Conservation (phyloP, 2,888 invertebrate species). For the Craniophora ligustri region DNA sequence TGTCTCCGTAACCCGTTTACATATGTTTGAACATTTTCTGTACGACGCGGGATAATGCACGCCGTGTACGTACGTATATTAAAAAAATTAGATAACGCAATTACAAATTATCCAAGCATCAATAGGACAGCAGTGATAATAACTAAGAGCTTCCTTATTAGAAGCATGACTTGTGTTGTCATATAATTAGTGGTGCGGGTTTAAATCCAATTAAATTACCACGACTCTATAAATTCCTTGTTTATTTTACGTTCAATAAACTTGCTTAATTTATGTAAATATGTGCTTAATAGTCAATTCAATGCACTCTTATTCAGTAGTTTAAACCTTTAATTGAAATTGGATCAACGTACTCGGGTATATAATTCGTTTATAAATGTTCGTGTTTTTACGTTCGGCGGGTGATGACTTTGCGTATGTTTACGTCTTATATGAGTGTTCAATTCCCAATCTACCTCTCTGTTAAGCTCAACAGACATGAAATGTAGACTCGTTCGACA, state of each 20-base stretch:
- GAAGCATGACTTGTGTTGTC: slow-evolving; percentile 53
- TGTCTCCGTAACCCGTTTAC: too few relatives aligned
- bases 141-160: slow-evolving; percentile 55
- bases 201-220: slow-evolving; percentile 72
- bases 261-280: slow-evolving; percentile 45
- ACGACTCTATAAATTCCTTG: slow-evolving; percentile 59
- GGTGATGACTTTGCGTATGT: slow-evolving; percentile 65
- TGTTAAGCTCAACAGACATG: slow-evolving; percentile 41
- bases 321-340: slow-evolving; percentile 23
- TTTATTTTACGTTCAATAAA: slow-evolving; percentile 58
- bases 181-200: slow-evolving; percentile 76
- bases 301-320: background rate
- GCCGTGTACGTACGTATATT: slow-evolving; percentile 12
- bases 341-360: slow-evolving; percentile 25
- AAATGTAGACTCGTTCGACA: slow-evolving; percentile 38
- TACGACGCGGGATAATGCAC: too few relatives aligned
- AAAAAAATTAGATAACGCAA: slow-evolving; percentile 30
- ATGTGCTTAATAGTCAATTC: background rate
- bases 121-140: slow-evolving; percentile 49
- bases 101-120: slow-evolving; percentile 39
- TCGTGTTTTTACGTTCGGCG: slow-evolving; percentile 57
- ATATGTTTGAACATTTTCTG: too few relatives aligned
- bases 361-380: slow-evolving; percentile 51
- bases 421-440: slow-evolving; percentile 66
- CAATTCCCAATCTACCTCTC: slow-evolving; percentile 22